phyloP scores from a whole-genome alignment of 2,888 invertebrate species.

The Tiliacea aurago region DNA sequence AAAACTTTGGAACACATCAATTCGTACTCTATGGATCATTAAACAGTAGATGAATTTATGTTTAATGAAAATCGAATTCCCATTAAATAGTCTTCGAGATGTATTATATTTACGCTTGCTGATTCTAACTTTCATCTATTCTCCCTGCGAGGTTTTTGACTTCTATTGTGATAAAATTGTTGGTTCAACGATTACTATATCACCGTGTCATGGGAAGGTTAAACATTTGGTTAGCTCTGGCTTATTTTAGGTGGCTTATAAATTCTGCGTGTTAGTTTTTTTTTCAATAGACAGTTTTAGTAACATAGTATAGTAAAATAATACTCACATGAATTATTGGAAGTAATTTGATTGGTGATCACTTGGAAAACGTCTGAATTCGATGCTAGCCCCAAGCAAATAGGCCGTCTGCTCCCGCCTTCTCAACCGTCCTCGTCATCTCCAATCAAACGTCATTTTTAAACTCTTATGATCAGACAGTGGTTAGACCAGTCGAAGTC shows the following conservation, averaged over 20 bases:
- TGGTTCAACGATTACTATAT: constrained; percentile 21
- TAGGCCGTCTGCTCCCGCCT: no score
- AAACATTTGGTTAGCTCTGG: not conserved
- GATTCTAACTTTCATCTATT: constrained; percentile 28
- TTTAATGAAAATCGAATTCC: constrained; percentile 48
- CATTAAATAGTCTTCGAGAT: constrained; percentile 31
- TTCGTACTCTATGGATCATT: constrained; percentile 50
- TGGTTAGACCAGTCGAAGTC: not conserved
- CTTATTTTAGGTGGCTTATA: no score
- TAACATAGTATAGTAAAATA: no score
- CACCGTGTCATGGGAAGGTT: constrained; percentile 22
- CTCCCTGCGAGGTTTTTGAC: constrained; percentile 1
- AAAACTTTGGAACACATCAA: constrained; percentile 53
- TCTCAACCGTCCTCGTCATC: no score
- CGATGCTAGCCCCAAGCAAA: no score
- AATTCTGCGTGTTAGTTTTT: no score
- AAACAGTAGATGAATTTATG: constrained; percentile 50
- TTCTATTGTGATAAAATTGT: constrained; percentile 23
- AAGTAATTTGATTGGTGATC: no score
- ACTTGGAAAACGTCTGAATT: no score
- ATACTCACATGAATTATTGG: no score
- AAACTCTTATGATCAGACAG: not conserved
- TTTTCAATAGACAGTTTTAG: no score
- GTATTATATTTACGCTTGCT: constrained; percentile 10
- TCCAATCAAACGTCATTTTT: no score